These are phyloP conservation scores for Scalopus aquaticus DNA, from an alignment of 2,113 vertebrate genomes.

Conservation along the genomic window DNA sequence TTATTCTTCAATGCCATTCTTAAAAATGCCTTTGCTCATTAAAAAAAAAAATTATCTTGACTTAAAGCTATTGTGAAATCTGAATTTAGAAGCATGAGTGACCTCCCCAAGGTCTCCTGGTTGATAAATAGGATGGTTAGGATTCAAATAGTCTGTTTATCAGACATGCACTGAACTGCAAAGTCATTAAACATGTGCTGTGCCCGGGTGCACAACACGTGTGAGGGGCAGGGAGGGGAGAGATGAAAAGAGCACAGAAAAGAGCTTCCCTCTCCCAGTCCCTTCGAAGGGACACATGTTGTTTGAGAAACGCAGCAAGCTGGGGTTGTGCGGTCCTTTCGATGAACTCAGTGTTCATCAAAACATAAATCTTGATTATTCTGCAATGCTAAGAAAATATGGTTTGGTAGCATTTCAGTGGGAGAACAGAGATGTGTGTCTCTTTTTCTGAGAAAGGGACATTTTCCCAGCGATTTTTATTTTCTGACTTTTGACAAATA, in stretches of 20 bases:
- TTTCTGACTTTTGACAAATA: conserved; percentile 10
- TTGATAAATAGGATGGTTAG: not conserved
- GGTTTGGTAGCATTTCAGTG: not conserved
- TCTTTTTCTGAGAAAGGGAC: not conserved
- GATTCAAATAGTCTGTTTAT: not conserved
- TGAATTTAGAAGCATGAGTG: not conserved
- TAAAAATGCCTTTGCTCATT: not conserved
- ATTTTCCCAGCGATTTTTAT: conserved; percentile 38
- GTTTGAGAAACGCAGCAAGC: no score
- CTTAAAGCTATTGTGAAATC: not conserved
- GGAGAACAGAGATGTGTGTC: not conserved
- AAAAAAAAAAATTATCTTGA: not conserved
- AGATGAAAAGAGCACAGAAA: not conserved
- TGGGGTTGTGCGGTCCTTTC: not conserved
- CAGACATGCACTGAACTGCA: not conserved
- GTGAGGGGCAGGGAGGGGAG: no score
- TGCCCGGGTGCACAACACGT: not conserved
- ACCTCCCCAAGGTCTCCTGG: not conserved
- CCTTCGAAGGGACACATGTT: not conserved
- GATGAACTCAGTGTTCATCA: not conserved
- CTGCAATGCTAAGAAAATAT: not conserved
- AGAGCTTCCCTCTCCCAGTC: not conserved
- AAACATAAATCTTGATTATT: not conserved
- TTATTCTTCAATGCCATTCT: not conserved
- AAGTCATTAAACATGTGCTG: not conserved